Percentiles rank a stretch among this genome's conserved stretches.
Conservation (phyloP, 2,888 invertebrate species). For the Phengaris alcon region DNA sequence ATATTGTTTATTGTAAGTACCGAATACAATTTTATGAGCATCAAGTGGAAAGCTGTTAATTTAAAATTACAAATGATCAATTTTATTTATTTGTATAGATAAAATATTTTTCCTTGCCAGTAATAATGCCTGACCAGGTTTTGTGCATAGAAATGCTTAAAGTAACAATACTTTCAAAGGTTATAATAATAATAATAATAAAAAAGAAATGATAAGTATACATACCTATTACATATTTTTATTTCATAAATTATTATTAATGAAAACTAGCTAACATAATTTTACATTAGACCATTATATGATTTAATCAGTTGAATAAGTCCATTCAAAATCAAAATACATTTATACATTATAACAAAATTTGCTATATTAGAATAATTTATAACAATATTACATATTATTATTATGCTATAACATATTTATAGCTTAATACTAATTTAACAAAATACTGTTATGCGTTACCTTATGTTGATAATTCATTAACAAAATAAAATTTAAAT, state of each 20-base stretch:
- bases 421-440: slow-evolving; percentile 3
- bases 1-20: too few relatives aligned
- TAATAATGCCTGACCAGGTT: too few relatives aligned
- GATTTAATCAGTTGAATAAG: not conserved
- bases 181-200: not conserved
- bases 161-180: too few relatives aligned
- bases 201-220: not conserved
- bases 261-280: slow-evolving; percentile 6
- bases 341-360: slow-evolving; percentile 1
- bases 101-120: too few relatives aligned
- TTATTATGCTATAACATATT: slow-evolving; percentile 5
- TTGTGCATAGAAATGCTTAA: too few relatives aligned
- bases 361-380: not conserved
- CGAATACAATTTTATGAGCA: too few relatives aligned
- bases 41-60: too few relatives aligned
- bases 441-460: not conserved
- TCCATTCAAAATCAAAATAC: slow-evolving; percentile 6
- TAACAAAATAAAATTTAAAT: too few relatives aligned
- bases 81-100: too few relatives aligned
- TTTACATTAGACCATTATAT: slow-evolving; percentile 1
- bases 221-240: slow-evolving; percentile 1
- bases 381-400: not conserved
- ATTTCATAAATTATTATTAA: slow-evolving; percentile 17
- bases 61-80: too few relatives aligned
- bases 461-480: not conserved